Evolutionary conservation across 2,888 invertebrate genomes (phyloP), one percentile per base, ranked within the genome.

Genomic region (Drosophila neonasuta): DNA sequence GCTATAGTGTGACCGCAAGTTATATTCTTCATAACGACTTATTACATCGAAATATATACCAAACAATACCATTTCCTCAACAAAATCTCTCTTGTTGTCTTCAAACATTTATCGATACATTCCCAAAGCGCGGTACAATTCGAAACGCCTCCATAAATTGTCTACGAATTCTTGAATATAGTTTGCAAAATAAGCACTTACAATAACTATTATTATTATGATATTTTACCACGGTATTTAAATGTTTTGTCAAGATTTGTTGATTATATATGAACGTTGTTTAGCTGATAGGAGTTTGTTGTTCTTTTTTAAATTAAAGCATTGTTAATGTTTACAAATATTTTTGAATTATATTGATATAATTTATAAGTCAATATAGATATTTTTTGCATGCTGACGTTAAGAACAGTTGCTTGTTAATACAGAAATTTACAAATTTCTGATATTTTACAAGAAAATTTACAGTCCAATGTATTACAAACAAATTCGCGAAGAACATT

Each of bases 1-100:
- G 54, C 34, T 54, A 36, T 15, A 41, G 39, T 41, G 39, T 13
- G 39, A 15, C 39, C 39, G 39, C 15, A 41, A 15, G 13, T 41
- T 13, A 5, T 5, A 41, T 7, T 41, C 15, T n/a, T 8, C 3
- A 15, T 13, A 41, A 41, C 15, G 39, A 2, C 13, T 13, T 15
- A 13, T 8, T 41, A 8, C 13, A 13, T 41, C 15, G 1, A 6
- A 41, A 36, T 13, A 41, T 41, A 41, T 41, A 41, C 39, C 3
- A 41, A 41, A 41, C 39, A 8, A 13, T 8, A 15, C 15, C 7
- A 41, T 41, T 41, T 41, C 39, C 39, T 15, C 8, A 15, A 41
- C 8, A 15, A 13, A 8, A 9, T n/a, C n/a, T 6, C n/a, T 39
- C n/a, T 39, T 5, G 11, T 6, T n/a, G n/a, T n/a, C n/a, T 39